Evolutionary conservation across 1,140 invertebrate genomes (phyloP).

Genomic region (Drosophila obscura): DNA sequence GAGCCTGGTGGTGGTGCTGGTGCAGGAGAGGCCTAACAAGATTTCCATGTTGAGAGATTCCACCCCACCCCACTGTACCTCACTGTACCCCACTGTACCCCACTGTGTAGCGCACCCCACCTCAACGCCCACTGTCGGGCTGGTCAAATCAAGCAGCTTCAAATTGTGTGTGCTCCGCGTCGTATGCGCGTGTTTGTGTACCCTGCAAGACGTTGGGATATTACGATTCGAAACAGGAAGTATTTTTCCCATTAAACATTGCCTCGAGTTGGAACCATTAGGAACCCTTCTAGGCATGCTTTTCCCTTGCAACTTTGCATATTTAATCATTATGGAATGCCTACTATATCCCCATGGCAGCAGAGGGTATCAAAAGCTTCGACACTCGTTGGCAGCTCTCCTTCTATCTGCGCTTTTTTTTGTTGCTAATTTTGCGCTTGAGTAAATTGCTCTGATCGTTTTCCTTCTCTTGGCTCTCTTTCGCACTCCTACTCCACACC

Average conservation of each 20-base stretch:
- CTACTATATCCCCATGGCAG: no score
- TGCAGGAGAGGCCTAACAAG: conserved; percentile 52
- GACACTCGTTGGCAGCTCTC: conserved; percentile 27
- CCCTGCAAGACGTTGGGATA: no score
- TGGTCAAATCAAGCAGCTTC: conserved; percentile 63
- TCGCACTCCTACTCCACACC: conserved; percentile 4
- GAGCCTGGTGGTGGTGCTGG: no score
- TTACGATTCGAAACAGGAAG: no score
- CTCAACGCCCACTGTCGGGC: conserved; percentile 25
- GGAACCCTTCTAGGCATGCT: no score
- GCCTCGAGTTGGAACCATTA: no score
- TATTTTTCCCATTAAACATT: no score
- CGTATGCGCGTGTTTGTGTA: no score
- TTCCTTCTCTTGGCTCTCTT: conserved; percentile 28
- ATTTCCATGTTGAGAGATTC: conserved; percentile 66
- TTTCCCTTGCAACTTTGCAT: no score
- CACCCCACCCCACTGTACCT: conserved; percentile 1
- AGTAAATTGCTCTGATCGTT: conserved; percentile 74
- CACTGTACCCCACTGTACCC: background rate
- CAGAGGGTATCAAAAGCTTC: conserved; percentile 30
- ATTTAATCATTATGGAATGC: no score
- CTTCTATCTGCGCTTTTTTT: conserved; percentile 24
- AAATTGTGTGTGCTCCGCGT: no score
- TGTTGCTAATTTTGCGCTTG: conserved; percentile 77
- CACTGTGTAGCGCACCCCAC: conserved; percentile 3